A percentile compares a stretch with the other conserved stretches of the same genome.
These are phyloP conservation scores for Drosophila prolongata DNA, from an alignment of 2,888 invertebrate genomes.

Conservation along the genomic window DNA sequence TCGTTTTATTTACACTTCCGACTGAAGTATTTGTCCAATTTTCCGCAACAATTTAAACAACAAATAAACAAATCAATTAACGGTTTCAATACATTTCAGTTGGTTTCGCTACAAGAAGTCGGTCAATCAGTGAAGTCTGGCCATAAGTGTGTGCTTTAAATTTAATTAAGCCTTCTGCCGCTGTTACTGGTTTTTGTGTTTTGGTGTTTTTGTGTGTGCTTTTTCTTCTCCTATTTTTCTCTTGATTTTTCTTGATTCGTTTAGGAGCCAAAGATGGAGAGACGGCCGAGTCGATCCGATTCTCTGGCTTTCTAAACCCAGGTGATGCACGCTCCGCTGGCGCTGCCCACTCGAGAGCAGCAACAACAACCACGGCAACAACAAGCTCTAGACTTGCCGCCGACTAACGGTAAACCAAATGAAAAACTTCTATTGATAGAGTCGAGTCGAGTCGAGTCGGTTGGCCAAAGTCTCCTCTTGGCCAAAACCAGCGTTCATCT, in stretches of 20 bases:
- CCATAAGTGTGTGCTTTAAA: conserved; percentile 56
- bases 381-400: conserved; percentile 47
- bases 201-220: not conserved
- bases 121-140: conserved; percentile 61
- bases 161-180: conserved; percentile 68
- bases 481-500: conserved; percentile 12
- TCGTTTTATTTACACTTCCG: conserved; percentile 10
- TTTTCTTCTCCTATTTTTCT: not conserved
- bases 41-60: conserved; percentile 20
- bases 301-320: conserved; percentile 70
- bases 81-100: conserved; percentile 45
- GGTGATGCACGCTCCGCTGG: conserved; percentile 70
- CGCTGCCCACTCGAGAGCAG: conserved; percentile 54
- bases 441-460: not conserved
- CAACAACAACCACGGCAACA: conserved; percentile 21
- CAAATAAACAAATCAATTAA: conserved; percentile 68
- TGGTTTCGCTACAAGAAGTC: conserved; percentile 68
- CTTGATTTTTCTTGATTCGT: conserved; percentile 6
- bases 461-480: conserved; percentile 3
- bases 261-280: conserved; percentile 39
- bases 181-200: conserved; percentile 17
- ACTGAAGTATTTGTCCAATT: conserved; percentile 16
- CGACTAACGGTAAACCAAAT: conserved; percentile 73
- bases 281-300: not conserved
- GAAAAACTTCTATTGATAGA: conserved; percentile 62